Conservation (phyloP, 2,797 vertebrate species). For the Hoplostethus atlanticus region DNA sequence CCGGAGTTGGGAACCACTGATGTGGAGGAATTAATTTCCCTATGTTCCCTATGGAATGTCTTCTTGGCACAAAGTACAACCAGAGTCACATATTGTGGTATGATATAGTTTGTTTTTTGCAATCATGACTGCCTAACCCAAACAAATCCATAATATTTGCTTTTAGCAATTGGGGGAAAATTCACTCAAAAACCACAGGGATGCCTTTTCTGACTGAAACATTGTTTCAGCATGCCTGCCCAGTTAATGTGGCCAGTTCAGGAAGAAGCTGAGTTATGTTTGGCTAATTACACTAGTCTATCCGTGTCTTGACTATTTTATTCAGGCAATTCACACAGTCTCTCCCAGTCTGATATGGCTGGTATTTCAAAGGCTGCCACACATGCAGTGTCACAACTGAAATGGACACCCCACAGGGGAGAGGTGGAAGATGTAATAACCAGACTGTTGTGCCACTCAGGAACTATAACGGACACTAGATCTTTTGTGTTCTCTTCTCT, state of each 20-base stretch:
- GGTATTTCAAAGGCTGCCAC: conserved; percentile 62
- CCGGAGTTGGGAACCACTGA: background rate
- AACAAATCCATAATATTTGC: conserved; percentile 59
- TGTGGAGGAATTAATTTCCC: conserved; percentile 2
- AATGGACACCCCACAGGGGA: conserved; percentile 68
- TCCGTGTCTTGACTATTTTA: conserved; percentile 56
- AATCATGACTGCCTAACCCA: conserved; percentile 38
- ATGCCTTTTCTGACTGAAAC: conserved; percentile 65
- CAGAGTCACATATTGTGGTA: conserved; percentile 24
- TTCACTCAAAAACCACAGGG: conserved; percentile 73
- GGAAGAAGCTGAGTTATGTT: conserved; percentile 67
- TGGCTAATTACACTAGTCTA: conserved; percentile 69
- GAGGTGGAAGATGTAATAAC: conserved; percentile 68
- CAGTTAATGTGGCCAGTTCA: conserved; percentile 63
- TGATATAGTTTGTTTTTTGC: conserved; percentile 35
- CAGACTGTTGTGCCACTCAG: conserved; percentile 60
- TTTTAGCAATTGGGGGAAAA: conserved; percentile 53
- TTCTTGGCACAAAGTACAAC: conserved; percentile 14
- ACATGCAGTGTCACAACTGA: conserved; percentile 61
- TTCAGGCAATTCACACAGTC: conserved; percentile 47
- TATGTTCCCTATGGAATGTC: background rate
- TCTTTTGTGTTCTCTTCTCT: conserved; percentile 54
- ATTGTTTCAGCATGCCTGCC: conserved; percentile 70
- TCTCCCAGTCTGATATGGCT: conserved; percentile 51
- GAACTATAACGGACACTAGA: conserved; percentile 57